These are phyloP conservation scores for Fulica atra DNA, from an alignment of 2,113 vertebrate genomes.

Conservation along the genomic window DNA sequence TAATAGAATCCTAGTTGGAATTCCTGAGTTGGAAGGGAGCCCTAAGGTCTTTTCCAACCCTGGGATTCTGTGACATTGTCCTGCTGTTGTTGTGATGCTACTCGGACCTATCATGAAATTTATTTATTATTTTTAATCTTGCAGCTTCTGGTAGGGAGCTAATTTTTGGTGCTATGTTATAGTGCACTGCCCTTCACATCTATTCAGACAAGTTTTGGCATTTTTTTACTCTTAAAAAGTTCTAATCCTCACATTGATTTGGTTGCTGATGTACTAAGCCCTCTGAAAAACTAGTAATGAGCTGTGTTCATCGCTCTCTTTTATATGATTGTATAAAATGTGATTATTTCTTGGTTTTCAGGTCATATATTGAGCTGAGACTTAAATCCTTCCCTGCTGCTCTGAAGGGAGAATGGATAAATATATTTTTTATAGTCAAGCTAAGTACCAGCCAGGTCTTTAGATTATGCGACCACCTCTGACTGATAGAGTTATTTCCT, in stretches of 20 bases:
- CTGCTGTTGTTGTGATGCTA: neutral
- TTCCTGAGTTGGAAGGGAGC: too few species aligned
- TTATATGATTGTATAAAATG: neutral
- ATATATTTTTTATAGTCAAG: neutral
- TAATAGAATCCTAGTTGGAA: neutral
- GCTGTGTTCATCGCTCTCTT: neutral
- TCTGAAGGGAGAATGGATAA: neutral
- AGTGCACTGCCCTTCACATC: neutral
- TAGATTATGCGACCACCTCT: neutral
- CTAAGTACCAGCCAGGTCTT: neutral
- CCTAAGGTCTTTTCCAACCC: too few species aligned
- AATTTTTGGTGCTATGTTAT: neutral
- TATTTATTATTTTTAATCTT: neutral
- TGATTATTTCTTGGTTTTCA: neutral
- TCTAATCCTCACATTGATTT: neutral
- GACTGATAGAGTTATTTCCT: slow-evolving; percentile 10
- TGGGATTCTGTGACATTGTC: too few species aligned
- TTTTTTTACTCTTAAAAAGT: neutral
- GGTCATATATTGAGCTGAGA: neutral
- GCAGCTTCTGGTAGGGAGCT: neutral
- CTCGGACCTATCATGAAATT: neutral
- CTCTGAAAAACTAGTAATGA: neutral
- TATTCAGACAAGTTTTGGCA: neutral
- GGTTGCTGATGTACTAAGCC: neutral
- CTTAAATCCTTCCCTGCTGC: neutral